Evolutionary conservation across 1,140 invertebrate species (phyloP).

Genomic region (Sweltsa coloradensis): DNA sequence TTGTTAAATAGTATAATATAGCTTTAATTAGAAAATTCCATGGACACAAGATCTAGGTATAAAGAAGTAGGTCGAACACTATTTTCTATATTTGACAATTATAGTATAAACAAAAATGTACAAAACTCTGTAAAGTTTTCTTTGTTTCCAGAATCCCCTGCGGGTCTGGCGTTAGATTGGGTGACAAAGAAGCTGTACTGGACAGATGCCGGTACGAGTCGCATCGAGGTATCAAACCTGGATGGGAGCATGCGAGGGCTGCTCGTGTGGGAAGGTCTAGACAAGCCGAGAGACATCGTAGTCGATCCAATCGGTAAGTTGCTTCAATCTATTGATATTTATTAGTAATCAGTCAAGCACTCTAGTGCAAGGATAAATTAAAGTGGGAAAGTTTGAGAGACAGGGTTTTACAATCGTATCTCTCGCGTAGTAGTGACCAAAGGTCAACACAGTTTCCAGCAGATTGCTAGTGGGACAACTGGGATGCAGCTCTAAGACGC

Average conservation of each 20-base stretch:
- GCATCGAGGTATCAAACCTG: constrained; percentile 68
- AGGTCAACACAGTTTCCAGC: no score
- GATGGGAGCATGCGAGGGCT: constrained; percentile 64
- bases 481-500: no score
- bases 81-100: neutral
- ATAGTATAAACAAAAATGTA: neutral
- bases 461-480: no score
- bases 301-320: constrained; percentile 59
- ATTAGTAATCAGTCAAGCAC: constrained; percentile 1
- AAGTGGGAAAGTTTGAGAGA: no score
- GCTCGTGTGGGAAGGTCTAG: constrained; percentile 65
- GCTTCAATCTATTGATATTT: neutral
- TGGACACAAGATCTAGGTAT: no score
- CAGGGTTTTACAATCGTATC: no score
- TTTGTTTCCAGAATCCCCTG: constrained; percentile 44
- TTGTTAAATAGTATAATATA: no score
- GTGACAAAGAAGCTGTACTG: constrained; percentile 77
- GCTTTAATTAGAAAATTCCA: no score
- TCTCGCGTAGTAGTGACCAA: no score
- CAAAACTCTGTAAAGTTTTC: neutral
- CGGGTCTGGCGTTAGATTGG: constrained; percentile 75
- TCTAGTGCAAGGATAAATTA: neutral
- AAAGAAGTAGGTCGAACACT: no score
- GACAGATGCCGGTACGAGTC: constrained; percentile 70
- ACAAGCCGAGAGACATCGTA: constrained; percentile 73